phyloP scores from a whole-genome alignment of 2,888 invertebrate genomes.

The Idaea dimidiata region DNA sequence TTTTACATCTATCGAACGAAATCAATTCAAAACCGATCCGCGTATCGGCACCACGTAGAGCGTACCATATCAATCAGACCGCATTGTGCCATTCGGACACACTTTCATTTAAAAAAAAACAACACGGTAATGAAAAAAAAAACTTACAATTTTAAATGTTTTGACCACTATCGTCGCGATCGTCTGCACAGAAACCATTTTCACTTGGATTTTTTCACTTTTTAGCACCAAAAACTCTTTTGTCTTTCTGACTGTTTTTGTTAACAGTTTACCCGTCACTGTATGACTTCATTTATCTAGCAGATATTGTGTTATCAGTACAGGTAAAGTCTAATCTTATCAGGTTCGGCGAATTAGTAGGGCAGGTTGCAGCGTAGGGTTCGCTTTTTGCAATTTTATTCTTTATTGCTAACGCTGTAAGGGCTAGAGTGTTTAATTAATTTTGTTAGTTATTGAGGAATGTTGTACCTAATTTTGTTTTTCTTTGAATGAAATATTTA shows the following conservation, averaged over 20 bases:
- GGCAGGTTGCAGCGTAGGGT: conserved; percentile 54
- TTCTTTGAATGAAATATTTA: conserved; percentile 14
- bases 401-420: conserved; percentile 26
- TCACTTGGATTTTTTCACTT: conserved; percentile 48
- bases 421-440: conserved; percentile 20
- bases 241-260: conserved; percentile 61
- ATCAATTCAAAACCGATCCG: background rate
- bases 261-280: conserved; percentile 58
- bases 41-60: conserved; percentile 22
- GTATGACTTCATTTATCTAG: conserved; percentile 61
- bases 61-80: conserved; percentile 16
- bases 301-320: conserved; percentile 55
- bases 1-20: background rate
- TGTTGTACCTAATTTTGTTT: conserved; percentile 34
- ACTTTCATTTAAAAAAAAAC: conserved; percentile 22
- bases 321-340: conserved; percentile 66
- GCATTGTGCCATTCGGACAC: conserved; percentile 21
- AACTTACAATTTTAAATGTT: conserved; percentile 90
- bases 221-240: conserved; percentile 36
- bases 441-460: conserved; percentile 31
- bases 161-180: conserved; percentile 91
- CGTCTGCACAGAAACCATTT: conserved; percentile 90
- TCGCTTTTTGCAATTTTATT: conserved; percentile 25
- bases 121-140: conserved; percentile 15
- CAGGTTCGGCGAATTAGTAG: conserved; percentile 70